These are phyloP conservation scores for Morus bassanus DNA, from an alignment of 2,797 vertebrate genomes.

Conservation along the genomic window DNA sequence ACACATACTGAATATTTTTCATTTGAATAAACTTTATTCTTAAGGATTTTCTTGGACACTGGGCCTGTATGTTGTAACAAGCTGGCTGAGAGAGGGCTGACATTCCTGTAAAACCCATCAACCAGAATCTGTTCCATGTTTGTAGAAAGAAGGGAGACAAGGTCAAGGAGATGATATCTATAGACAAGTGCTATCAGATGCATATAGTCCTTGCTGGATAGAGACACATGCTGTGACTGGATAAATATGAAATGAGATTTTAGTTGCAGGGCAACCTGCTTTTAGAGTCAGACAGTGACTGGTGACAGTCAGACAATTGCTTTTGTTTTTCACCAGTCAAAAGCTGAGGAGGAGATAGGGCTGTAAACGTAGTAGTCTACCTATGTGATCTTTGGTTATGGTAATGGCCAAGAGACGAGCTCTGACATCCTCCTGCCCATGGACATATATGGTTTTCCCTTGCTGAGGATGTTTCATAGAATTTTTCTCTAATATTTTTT, in stretches of 20 bases:
- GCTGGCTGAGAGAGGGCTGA: neutral
- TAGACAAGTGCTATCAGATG: neutral
- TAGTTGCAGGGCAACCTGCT: neutral
- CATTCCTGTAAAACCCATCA: neutral
- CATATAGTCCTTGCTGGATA: neutral
- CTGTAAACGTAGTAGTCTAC: neutral
- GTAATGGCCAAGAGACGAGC: neutral
- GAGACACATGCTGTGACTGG: fast-evolving
- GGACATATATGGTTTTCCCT: neutral
- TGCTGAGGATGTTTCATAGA: neutral
- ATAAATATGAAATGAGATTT: neutral
- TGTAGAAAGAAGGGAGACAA: neutral
- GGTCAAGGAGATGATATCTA: neutral
- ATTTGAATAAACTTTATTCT: neutral
- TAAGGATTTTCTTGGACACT: neutral
- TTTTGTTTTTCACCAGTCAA: neutral
- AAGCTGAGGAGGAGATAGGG: neutral
- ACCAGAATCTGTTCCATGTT: neutral
- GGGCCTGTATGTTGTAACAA: neutral
- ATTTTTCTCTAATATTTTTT: neutral
- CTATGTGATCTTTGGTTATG: neutral
- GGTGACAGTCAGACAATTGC: neutral
- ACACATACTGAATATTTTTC: neutral
- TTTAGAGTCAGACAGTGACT: neutral
- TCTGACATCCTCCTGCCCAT: neutral